Conservation (phyloP, 2,113 vertebrate species). For the Prolemur simus region DNA sequence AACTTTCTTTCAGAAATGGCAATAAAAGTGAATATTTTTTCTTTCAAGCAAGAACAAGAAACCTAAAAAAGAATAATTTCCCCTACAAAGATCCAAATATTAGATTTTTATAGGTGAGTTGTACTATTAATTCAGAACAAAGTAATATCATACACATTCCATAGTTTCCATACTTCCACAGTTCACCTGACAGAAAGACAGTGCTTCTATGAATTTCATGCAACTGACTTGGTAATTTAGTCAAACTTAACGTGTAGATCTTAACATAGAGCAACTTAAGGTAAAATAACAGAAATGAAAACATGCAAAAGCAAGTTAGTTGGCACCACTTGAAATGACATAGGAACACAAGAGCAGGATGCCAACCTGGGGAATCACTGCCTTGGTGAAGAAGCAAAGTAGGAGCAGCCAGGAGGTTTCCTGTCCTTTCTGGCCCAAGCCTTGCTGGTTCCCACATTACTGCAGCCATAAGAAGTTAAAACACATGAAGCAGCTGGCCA, state of each 20-base stretch:
- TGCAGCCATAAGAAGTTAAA: background rate
- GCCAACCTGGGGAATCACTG: background rate
- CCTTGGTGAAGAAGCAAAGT: background rate
- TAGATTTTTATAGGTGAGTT: background rate
- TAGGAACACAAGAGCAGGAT: background rate
- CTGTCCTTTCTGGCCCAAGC: background rate
- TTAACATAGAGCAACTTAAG: background rate
- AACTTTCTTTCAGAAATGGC: background rate
- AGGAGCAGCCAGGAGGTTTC: background rate
- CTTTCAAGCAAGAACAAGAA: background rate
- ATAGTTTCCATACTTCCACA: background rate
- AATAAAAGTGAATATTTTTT: background rate
- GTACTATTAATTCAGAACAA: background rate
- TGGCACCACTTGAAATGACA: background rate
- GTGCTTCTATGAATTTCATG: background rate
- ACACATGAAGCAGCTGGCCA: background rate
- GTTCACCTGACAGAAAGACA: background rate
- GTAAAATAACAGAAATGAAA: background rate
- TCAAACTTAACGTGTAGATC: background rate
- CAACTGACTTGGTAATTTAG: background rate
- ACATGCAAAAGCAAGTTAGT: background rate
- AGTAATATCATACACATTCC: background rate
- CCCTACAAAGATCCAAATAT: background rate
- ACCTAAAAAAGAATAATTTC: background rate
- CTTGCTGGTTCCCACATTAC: fast-evolving